Evolutionary conservation across 2,797 vertebrate genomes (phyloP).

Genomic region (Monodelphis domestica): DNA sequence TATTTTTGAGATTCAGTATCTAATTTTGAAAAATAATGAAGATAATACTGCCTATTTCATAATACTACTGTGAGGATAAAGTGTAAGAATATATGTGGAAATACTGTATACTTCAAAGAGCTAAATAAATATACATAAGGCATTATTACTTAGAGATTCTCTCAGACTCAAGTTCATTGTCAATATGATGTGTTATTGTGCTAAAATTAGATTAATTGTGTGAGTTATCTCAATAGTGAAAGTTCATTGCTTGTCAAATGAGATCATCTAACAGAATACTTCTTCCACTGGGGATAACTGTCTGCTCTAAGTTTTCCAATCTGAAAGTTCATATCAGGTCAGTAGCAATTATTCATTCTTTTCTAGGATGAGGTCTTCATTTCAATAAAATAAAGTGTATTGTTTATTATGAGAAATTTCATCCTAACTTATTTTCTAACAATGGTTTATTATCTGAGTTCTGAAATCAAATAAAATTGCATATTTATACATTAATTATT

Average conservation of each 20-base stretch:
- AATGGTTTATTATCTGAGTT: slow-evolving; percentile 13
- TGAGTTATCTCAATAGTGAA: slow-evolving; percentile 60
- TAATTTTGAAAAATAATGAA: background rate
- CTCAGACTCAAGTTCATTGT: slow-evolving; percentile 51
- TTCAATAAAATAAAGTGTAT: slow-evolving; percentile 35
- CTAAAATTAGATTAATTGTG: slow-evolving; percentile 71
- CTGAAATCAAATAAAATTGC: slow-evolving; percentile 20
- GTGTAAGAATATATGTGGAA: background rate
- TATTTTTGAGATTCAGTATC: background rate
- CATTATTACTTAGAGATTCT: slow-evolving; percentile 39
- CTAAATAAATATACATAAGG: background rate
- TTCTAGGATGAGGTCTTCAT: slow-evolving; percentile 52
- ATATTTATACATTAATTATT: slow-evolving; percentile 13
- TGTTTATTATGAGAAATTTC: slow-evolving; percentile 48
- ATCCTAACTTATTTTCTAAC: slow-evolving; percentile 29
- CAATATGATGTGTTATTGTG: slow-evolving; percentile 56
- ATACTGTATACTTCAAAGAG: background rate
- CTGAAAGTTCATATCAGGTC: slow-evolving; percentile 71
- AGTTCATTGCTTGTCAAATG: slow-evolving; percentile 50
- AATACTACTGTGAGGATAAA: background rate
- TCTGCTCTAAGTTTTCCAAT: slow-evolving; percentile 53
- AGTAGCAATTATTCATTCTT: slow-evolving; percentile 47
- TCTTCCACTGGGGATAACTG: slow-evolving; percentile 47
- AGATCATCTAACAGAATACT: slow-evolving; percentile 63
- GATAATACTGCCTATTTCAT: background rate